These are phyloP conservation scores for Threskiornis aethiopicus DNA, from an alignment of 2,797 vertebrate species.

Conservation along the genomic window DNA sequence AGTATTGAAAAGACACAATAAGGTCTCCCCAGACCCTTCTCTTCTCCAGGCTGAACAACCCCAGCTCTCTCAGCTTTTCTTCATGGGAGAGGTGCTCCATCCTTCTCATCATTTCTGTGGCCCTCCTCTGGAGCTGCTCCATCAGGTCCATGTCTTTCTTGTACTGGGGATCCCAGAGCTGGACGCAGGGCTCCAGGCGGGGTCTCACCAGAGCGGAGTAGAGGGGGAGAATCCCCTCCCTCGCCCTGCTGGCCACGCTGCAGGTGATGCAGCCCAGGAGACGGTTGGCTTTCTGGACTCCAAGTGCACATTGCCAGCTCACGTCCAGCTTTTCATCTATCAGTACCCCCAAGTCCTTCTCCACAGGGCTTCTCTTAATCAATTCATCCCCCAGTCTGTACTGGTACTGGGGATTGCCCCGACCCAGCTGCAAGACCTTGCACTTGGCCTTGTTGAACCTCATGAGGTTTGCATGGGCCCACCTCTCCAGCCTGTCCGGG, in stretches of 20 bases:
- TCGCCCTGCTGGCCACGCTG: not conserved
- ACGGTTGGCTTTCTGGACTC: not conserved
- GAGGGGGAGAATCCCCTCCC: not conserved
- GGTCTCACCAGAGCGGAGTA: not conserved
- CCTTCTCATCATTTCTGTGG: no score
- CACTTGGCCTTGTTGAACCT: not conserved
- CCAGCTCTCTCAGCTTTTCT: not conserved
- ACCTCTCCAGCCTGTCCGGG: not conserved
- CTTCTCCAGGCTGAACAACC: no score
- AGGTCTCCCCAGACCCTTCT: not conserved
- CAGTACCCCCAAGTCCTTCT: not conserved
- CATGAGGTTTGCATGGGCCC: not conserved
- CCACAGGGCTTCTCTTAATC: not conserved
- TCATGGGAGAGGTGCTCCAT: not conserved
- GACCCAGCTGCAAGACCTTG: not conserved
- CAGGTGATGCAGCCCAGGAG: not conserved
- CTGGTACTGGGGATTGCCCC: not conserved
- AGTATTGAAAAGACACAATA: not conserved
- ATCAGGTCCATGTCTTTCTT: not conserved
- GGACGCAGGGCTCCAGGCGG: not conserved
- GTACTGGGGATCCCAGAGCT: not conserved
- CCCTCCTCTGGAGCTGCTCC: not conserved
- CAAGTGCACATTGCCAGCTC: fast-evolving
- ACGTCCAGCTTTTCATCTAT: not conserved
- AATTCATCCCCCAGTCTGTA: not conserved